A percentile compares a stretch with the other conserved stretches of the same genome.
Evolutionary conservation across 2,797 vertebrate species (phyloP).

Genomic region (Acanthiza pusilla): DNA sequence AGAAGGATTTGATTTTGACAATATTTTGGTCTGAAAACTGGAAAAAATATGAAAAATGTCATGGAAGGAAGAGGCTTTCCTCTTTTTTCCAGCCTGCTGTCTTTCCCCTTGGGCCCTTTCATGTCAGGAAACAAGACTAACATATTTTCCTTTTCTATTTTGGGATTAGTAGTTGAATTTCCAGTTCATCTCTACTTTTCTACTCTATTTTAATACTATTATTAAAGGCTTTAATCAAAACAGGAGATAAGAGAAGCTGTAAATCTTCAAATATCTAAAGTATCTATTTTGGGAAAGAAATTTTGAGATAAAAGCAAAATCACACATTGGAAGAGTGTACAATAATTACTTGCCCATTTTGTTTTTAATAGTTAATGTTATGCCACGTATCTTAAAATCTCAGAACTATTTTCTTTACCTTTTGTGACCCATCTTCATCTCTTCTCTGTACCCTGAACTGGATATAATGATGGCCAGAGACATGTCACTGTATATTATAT

Average conservation of each 20-base stretch:
- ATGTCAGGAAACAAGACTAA: not conserved
- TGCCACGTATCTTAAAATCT: not conserved
- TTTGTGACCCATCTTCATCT: not conserved
- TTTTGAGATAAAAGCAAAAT: not conserved
- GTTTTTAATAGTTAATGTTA: not conserved
- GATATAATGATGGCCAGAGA: not conserved
- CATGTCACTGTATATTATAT: not conserved
- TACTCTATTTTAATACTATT: not conserved
- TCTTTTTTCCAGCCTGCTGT: not conserved
- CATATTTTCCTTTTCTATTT: conserved; percentile 21
- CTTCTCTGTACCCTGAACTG: not conserved
- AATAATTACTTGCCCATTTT: not conserved
- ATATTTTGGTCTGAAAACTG: not conserved
- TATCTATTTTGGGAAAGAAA: not conserved
- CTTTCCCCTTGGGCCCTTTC: not conserved
- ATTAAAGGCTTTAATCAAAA: conserved; percentile 3
- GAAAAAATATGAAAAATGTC: not conserved
- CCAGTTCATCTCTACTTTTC: not conserved
- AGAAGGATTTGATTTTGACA: not conserved
- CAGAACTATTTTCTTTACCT: not conserved
- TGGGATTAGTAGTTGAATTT: not conserved
- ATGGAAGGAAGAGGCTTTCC: not conserved
- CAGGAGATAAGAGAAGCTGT: not conserved
- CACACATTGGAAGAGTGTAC: not conserved
- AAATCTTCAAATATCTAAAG: not conserved